Conservation (phyloP, 1,140 invertebrate genomes). For the Zaprionus gabonicus region DNA sequence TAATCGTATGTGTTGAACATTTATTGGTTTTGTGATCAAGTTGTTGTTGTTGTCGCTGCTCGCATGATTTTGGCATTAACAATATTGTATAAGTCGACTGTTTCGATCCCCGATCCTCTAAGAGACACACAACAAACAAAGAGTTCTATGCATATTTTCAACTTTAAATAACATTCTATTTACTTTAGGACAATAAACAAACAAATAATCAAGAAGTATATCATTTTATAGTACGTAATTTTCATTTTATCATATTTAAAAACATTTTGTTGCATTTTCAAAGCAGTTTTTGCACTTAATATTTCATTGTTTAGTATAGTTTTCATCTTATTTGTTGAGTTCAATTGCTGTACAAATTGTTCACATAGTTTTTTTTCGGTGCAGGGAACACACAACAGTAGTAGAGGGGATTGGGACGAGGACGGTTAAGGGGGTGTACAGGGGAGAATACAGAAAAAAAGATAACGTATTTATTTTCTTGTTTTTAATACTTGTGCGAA, state of each 20-base stretch:
- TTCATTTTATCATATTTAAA: conserved; percentile 50
- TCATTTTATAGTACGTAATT: conserved; percentile 49
- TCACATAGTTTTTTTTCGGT: conserved; percentile 64
- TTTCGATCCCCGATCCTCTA: conserved; percentile 12
- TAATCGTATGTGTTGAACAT: conserved; percentile 61
- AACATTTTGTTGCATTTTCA: conserved; percentile 60
- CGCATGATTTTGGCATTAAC: conserved; percentile 57
- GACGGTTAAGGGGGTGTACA: conserved; percentile 14
- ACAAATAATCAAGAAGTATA: conserved; percentile 55
- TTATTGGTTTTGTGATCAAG: conserved; percentile 51
- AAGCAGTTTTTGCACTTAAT: conserved; percentile 78
- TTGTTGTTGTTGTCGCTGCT: conserved; percentile 54
- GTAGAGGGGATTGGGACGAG: conserved; percentile 13
- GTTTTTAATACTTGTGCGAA: conserved; percentile 77
- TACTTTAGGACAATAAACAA: conserved; percentile 75
- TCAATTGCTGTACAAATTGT: conserved; percentile 79
- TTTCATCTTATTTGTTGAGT: conserved; percentile 38
- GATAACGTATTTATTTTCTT: conserved; percentile 25
- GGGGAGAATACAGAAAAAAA: conserved; percentile 16
- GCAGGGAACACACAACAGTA: conserved; percentile 54
- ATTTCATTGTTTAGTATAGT: conserved; percentile 58
- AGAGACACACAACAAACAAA: conserved; percentile 58
- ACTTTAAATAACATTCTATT: conserved; percentile 76
- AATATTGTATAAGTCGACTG: conserved; percentile 12
- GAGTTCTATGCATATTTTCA: conserved; percentile 57